Evolutionary conservation across 2,797 vertebrate species (phyloP).

Genomic region (Parotocinclus haroldoi): DNA sequence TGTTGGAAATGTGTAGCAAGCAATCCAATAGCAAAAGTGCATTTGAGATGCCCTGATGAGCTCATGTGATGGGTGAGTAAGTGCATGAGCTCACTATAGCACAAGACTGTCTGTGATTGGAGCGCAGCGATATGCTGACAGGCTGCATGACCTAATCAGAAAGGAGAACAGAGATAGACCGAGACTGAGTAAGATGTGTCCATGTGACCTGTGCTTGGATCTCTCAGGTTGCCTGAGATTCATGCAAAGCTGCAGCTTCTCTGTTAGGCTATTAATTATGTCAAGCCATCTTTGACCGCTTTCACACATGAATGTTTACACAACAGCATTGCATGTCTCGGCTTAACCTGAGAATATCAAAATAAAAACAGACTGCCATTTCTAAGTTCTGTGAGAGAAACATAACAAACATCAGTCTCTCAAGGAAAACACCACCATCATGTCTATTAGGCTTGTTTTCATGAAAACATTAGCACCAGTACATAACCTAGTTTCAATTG

Average conservation of each 20-base stretch:
- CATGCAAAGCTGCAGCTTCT: slow-evolving; percentile 4
- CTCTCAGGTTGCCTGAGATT: not conserved
- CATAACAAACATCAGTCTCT: slow-evolving; percentile 24
- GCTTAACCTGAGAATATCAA: slow-evolving; percentile 24
- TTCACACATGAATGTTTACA: slow-evolving; percentile 38
- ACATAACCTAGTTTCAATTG: not conserved
- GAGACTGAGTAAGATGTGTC: slow-evolving; percentile 16
- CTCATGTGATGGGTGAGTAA: slow-evolving; percentile 66
- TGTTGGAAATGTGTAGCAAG: slow-evolving; percentile 45
- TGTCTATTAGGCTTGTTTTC: slow-evolving; percentile 21
- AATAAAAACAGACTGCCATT: slow-evolving; percentile 12
- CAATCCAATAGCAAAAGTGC: slow-evolving; percentile 33
- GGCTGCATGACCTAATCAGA: slow-evolving; percentile 25
- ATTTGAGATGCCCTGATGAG: slow-evolving; percentile 35
- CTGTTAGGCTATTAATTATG: not conserved
- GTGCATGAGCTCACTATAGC: slow-evolving; percentile 57
- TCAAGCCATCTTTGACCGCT: not conserved
- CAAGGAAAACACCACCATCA: slow-evolving; percentile 10
- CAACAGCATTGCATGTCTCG: slow-evolving; percentile 27
- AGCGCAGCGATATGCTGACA: slow-evolving; percentile 39
- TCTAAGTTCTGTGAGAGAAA: slow-evolving; percentile 16
- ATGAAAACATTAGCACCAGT: slow-evolving; percentile 8
- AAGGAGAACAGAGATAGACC: slow-evolving; percentile 16
- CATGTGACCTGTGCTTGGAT: slow-evolving; percentile 4
- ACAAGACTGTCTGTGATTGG: slow-evolving; percentile 55